phyloP scores from a whole-genome alignment of 1,140 invertebrate genomes.

The Apis cerana region DNA sequence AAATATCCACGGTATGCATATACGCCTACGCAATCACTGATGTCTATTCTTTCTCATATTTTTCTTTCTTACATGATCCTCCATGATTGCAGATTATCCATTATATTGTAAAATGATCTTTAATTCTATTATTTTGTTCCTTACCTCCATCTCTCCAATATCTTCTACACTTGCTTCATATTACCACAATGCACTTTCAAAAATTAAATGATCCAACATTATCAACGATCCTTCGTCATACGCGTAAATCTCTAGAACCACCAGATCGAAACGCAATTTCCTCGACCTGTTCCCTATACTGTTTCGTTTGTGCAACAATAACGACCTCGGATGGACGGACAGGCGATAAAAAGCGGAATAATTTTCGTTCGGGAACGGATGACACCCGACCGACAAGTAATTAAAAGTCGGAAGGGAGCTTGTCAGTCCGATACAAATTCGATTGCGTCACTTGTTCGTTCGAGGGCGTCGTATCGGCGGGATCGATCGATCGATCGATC shows the following conservation, averaged over 20 bases:
- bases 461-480: constrained; percentile 50
- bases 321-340: background rate
- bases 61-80: background rate
- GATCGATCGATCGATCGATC: constrained; percentile 57
- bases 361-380: constrained; percentile 12
- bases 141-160: background rate
- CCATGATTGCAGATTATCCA: background rate
- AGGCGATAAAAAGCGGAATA: constrained; percentile 6
- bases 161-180: too few relatives aligned
- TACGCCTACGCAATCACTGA: too few relatives aligned
- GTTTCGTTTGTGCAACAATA: background rate
- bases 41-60: constrained; percentile 19
- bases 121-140: background rate
- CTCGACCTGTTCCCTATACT: too few relatives aligned
- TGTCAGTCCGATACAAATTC: constrained; percentile 43
- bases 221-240: background rate
- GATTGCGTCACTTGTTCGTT: constrained; percentile 50
- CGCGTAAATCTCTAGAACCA: background rate
- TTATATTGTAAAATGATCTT: background rate
- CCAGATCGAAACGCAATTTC: background rate
- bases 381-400: constrained; percentile 44
- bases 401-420: constrained; percentile 34
- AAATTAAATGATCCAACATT: background rate
- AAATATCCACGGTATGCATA: constrained; percentile 40
- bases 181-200: too few relatives aligned